Percentiles rank a stretch among this genome's conserved stretches.
Conservation (phyloP, 2,797 vertebrate species). For the Myotis pilosus region DNA sequence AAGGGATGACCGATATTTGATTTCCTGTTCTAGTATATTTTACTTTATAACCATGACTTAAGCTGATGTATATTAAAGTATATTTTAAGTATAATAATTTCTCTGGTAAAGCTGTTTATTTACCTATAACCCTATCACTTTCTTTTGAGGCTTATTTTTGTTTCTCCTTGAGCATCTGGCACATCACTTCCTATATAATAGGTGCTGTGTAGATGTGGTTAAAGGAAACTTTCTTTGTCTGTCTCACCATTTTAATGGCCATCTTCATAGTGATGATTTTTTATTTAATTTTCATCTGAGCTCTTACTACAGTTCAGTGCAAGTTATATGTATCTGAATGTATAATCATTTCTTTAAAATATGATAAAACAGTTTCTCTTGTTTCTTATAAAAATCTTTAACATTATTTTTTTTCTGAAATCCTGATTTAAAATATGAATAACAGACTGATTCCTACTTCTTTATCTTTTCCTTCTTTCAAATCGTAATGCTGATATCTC, state of each 20-base stretch:
- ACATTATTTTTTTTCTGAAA: neutral
- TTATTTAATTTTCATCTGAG: neutral
- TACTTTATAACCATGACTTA: neutral
- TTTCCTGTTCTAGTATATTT: neutral
- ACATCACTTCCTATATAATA: neutral
- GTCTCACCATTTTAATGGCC: neutral
- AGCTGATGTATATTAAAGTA: neutral
- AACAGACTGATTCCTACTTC: neutral
- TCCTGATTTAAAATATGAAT: neutral
- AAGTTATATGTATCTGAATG: neutral
- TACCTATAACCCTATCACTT: neutral
- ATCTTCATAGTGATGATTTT: neutral
- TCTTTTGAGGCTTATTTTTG: neutral
- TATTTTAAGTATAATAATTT: neutral
- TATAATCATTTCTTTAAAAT: neutral
- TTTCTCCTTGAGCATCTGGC: neutral
- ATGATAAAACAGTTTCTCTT: neutral
- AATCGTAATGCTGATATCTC: neutral
- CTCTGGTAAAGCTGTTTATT: neutral
- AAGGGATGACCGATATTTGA: neutral
- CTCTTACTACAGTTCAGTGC: neutral
- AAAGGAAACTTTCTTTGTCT: neutral
- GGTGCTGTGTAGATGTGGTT: too few species aligned
- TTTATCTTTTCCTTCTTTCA: neutral
- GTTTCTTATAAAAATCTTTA: neutral